Conservation (phyloP, 2,113 vertebrate genomes). For the Mixornis gularis region DNA sequence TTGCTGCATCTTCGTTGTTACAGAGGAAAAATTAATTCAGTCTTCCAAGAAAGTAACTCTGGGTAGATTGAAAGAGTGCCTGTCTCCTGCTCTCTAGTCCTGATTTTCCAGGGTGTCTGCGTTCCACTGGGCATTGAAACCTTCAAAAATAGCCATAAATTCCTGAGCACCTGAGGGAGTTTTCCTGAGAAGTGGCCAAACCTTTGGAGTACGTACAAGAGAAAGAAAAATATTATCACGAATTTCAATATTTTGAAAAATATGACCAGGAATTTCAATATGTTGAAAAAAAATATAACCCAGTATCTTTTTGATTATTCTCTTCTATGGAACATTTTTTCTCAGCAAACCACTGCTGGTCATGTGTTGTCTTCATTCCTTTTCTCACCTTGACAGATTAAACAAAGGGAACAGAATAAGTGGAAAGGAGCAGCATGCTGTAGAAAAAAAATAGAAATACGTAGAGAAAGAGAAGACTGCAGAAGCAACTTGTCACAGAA, state of each 20-base stretch:
- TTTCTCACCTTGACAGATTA: background rate
- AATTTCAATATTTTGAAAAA: background rate
- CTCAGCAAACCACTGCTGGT: background rate
- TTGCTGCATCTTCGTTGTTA: conserved; percentile 16
- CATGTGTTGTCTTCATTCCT: background rate
- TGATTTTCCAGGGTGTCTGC: background rate
- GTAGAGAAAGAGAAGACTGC: background rate
- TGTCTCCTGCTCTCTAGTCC: background rate
- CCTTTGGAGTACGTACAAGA: background rate
- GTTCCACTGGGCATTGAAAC: background rate
- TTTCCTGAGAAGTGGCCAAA: background rate
- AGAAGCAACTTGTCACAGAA: background rate
- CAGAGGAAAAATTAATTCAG: conserved; percentile 43
- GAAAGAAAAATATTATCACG: background rate
- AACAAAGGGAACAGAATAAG: background rate
- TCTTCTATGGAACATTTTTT: background rate
- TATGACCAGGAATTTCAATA: background rate
- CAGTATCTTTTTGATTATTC: background rate
- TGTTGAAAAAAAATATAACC: background rate
- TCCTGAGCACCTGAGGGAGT: background rate
- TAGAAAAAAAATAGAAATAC: background rate
- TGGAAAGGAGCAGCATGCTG: background rate
- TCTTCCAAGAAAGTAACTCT: background rate
- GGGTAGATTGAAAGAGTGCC: background rate
- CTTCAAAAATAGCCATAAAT: conserved; percentile 8